Base-by-base conservation (phyloP, 2,888 invertebrate species). In the Villa cingulata region DNA sequence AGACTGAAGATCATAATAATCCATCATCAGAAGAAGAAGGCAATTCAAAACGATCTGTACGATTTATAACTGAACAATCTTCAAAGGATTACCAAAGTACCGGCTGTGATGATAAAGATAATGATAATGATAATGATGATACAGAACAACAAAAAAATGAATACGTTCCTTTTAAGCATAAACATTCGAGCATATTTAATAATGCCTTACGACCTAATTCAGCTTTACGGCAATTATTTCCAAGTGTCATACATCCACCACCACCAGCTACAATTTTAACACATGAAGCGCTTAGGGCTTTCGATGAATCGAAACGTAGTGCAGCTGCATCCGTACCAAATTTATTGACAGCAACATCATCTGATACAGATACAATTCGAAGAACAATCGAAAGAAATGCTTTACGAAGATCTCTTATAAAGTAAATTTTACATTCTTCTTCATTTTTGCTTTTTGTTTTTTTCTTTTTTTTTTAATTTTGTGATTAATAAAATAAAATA, bases 301-400 rank as follows among this genome's bases (percentile, higher is more conserved):
- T 81, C 57, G 80, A 81, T 55, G 76, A 78, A 54, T 76, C 76
- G 0, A 80, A 80, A 60, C 70, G 76, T 41, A 6, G 5, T 23
- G 66, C 73, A 59, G 67, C 73, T 57, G 70, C 56, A 61, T 64
- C 57, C 60, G 70, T 62, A 57, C 70, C 63, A 50, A 70, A 61
- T 52, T 56, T 58, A 57, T 59, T 51, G 41, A n/a, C n/a, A n/a
- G 65, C 57, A 27, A 63, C 65, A 46, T 55, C 60, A 46, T 57
- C 59, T 15, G 80, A 81, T 52, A 80, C 81, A 29, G 78, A 77
- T 18, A 83, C 77, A 45, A 80, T 81, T 49, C 76, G 83, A 15
- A 73, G 83, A 41, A 86, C 86, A 34, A 88, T 89, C 50, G 88
- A 89, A 59, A 74, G 87, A 40, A 89, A 89, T 61, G 86, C 88